Evolutionary conservation across 2,797 vertebrate species (phyloP), one percentile per base, ranked within the genome.

Genomic region (Helarctos malayanus): DNA sequence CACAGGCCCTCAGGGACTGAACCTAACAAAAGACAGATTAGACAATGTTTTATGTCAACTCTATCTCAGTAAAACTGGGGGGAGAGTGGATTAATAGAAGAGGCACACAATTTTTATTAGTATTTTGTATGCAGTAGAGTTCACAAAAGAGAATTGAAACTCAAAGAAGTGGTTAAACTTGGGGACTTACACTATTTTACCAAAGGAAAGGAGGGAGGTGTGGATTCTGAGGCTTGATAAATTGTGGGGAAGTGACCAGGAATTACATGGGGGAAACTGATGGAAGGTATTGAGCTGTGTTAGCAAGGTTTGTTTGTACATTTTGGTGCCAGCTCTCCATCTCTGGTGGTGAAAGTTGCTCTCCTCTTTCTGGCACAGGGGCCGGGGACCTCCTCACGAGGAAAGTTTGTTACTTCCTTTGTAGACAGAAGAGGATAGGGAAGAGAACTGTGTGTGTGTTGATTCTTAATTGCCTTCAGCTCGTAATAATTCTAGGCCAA

Each of bases 61-160:
- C 27, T 73, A 35, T 86, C 16, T 54, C 45, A 71, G 4, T 91
- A 54, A 86, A 95, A 45, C 4, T 29, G 18, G 18, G 59, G 3
- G 13, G 29, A 23, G 10, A 19, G 52, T 23, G 61, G 54, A 54
- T 80, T 68, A 61, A 45, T 25, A 91, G 35, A 65, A 88, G 79
- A 92, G 38, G 63, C 8, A n/a, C 18, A 25, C 8, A 23, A 2
- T 71, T 85, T 96, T 96, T 69, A 76, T 61, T 89, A 78, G 14
- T 71, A 84, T 79, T 68, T 81, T 49, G 73, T 5, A 35, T 83
- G 47, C 32, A 38, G 47, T n/a, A 45, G n/a, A 81, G 14, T 85
- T 96, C 45, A 86, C 14, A 78, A 57, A 57, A 71, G 92, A 80
- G 11, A 75, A 82, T 2, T 65, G 49, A 85, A 95, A 92, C 32